Conservation (phyloP, 2,797 vertebrate genomes). For the Phyllotis vaccarum region DNA sequence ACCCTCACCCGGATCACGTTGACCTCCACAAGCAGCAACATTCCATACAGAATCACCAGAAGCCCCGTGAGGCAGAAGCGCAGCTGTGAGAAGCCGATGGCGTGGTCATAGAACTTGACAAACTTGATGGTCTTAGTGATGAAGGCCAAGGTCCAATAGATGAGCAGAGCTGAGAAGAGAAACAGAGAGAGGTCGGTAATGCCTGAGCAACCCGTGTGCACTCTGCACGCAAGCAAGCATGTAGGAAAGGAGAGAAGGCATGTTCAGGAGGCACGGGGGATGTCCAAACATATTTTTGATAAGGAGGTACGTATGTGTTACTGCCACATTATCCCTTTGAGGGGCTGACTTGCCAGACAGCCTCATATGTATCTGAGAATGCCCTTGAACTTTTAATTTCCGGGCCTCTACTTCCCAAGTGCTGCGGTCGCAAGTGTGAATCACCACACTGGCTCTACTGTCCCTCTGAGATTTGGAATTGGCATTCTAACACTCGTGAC, state of each 20-base stretch:
- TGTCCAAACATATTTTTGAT: not conserved
- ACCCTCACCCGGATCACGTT: constrained; percentile 98
- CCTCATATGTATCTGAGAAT: not conserved
- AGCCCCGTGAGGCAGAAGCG: constrained; percentile 97
- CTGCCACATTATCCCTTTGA: not conserved
- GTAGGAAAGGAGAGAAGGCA: not conserved
- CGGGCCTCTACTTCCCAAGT: not conserved
- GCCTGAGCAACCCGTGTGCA: rapidly evolving
- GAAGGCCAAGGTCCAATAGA: constrained; percentile 98
- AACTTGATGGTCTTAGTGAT: constrained; percentile 98
- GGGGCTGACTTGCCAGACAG: not conserved
- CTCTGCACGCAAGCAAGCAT: not conserved
- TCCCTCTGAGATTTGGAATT: not conserved
- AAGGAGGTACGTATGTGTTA: not conserved
- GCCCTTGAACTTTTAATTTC: not conserved
- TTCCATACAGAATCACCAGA: constrained; percentile 94
- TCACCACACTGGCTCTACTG: not conserved
- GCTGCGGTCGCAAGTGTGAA: not conserved
- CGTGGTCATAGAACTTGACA: constrained; percentile 97
- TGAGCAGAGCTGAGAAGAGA: constrained; percentile 91
- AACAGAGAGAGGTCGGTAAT: rapidly evolving
- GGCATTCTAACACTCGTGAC: not conserved
- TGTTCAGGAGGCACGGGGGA: not conserved
- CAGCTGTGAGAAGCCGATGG: constrained; percentile 94
- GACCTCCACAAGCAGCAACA: constrained; percentile 96